A percentile compares a stretch with the other conserved stretches of the same genome.
Evolutionary conservation across 2,888 invertebrate genomes (phyloP).

Genomic region (Drosophila colorata): DNA sequence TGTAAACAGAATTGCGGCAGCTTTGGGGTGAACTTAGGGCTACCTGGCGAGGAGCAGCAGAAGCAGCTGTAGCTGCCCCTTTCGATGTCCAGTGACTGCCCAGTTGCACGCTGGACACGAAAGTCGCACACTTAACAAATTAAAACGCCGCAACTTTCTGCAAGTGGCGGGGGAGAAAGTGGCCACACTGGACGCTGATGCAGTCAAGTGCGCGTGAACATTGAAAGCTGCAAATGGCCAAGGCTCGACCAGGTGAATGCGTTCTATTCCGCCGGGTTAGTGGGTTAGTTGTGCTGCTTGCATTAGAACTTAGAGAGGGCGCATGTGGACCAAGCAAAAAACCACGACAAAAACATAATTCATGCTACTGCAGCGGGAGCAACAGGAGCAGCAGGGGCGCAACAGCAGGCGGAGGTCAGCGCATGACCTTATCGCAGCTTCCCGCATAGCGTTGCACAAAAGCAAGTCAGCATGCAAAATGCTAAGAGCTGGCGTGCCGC

Average conservation of each 20-base stretch:
- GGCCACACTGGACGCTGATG: constrained; percentile 25
- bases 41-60: constrained; percentile 1
- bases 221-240: constrained; percentile 40
- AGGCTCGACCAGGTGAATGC: not conserved
- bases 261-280: too few relatives aligned
- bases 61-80: too few relatives aligned
- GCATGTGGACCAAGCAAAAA: constrained; percentile 44
- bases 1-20: constrained; percentile 64
- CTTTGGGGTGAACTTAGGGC: constrained; percentile 32
- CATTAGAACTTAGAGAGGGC: constrained; percentile 48
- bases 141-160: constrained; percentile 66
- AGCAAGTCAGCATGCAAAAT: constrained; percentile 4
- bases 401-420: constrained; percentile 22
- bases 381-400: not conserved
- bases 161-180: not conserved
- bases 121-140: constrained; percentile 73
- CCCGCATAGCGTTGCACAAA: constrained; percentile 32
- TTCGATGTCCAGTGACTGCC: constrained; percentile 1
- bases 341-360: constrained; percentile 52
- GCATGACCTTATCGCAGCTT: constrained; percentile 31
- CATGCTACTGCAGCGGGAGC: constrained; percentile 38
- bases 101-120: constrained; percentile 29
- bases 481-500: too few relatives aligned
- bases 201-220: constrained; percentile 59
- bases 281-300: constrained; percentile 17